Evolutionary conservation across 2,113 vertebrate genomes (phyloP).

Genomic region (Ceyx cyanopectus): DNA sequence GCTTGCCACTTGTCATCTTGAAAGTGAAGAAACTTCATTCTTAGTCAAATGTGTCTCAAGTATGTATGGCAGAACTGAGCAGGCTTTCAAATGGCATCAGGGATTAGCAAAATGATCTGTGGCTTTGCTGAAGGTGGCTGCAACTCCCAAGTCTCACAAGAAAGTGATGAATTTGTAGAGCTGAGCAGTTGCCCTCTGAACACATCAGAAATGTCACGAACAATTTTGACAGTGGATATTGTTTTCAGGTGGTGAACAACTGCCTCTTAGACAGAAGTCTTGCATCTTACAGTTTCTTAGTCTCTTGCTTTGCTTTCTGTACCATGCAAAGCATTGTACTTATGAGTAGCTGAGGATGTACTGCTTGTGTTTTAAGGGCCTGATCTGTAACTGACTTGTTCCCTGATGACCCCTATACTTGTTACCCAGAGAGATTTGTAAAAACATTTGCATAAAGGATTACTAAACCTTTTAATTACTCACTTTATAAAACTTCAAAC

Average conservation of each 20-base stretch:
- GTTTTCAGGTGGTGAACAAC: not conserved
- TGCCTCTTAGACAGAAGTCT: not conserved
- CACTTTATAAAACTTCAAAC: not conserved
- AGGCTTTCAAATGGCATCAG: not conserved
- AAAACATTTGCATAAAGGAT: not conserved
- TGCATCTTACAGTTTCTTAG: not conserved
- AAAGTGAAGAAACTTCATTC: not conserved
- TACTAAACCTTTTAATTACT: not conserved
- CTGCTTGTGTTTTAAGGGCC: not conserved
- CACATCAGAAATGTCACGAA: fast-evolving
- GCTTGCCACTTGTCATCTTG: not conserved
- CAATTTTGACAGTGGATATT: not conserved
- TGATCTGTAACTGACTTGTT: not conserved
- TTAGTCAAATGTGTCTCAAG: not conserved
- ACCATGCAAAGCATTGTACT: not conserved
- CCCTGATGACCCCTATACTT: not conserved
- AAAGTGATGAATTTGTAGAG: not conserved
- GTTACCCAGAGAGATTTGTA: not conserved
- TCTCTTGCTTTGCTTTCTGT: not conserved
- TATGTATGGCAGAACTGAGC: not conserved
- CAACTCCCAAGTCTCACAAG: not conserved
- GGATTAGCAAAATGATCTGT: not conserved
- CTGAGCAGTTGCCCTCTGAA: not conserved
- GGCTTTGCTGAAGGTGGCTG: not conserved
- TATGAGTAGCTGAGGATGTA: not conserved